Evolutionary conservation across 1,140 invertebrate genomes (phyloP), one percentile per base, ranked within the genome.

Genomic region (Drosophila mayri): DNA sequence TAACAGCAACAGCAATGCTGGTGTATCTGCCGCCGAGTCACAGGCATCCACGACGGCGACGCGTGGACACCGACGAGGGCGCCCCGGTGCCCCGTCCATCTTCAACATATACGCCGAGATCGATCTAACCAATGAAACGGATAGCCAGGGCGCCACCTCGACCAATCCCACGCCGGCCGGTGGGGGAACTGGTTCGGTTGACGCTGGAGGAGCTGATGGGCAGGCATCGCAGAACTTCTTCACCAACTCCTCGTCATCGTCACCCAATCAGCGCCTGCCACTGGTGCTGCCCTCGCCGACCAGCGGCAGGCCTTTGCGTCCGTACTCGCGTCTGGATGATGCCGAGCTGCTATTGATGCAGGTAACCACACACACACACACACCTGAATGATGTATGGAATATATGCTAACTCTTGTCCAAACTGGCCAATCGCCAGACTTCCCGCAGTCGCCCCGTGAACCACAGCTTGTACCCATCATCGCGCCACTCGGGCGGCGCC

Each of bases 21-120:
- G 30, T n/a, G 35, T 18, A 10, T 18, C 41, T 32, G 11, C 49
- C 32, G 16, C 62, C 55, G 28, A 44, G 8, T 14, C 50, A 4
- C 11, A 32, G 12, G 8, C 49, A 0, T 4, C 50, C 7, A 37
- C 32, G 2, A 38, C 52, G 4, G 20, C 32, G 0, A 44, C 49
- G 10, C 83, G 79, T 9, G 25, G 57, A 7, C 62, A 67, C 1
- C 71, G 76, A 30, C 59, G 59, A 28, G 65, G 65, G 5, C 79
- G 87, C 9, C 83, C 52, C 16, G 47, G 43, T 28, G 20, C 54
- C 70, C 35, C 16, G 4, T 38, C 35, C 35, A 25, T 38, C 32
- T 91, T 88, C 11, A 91, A 91, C 20, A 82, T 87, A 6, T 87
- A 76, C 52, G 82, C 87, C 0, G 82, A 91, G 25, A 90, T 90